phyloP scores from a whole-genome alignment of 35 echinoderm and acorn worm genomes.

The Amphiura filiformis region DNA sequence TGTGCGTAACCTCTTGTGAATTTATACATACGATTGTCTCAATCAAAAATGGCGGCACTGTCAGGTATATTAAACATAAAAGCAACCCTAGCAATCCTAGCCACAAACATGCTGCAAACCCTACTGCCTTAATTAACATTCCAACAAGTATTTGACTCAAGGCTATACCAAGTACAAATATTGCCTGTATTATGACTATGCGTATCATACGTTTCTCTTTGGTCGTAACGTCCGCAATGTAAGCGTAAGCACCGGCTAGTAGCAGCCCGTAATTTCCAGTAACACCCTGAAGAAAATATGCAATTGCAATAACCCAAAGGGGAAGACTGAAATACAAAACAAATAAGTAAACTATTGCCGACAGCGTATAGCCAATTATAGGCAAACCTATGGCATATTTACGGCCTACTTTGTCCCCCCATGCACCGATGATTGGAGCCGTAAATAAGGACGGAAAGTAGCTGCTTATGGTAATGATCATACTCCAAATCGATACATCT shows the following conservation, averaged over 20 bases:
- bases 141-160: slow-evolving; percentile 41
- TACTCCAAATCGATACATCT: slow-evolving; percentile 9
- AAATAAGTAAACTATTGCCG: not conserved
- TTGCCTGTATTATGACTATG: slow-evolving; percentile 25
- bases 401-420: slow-evolving; percentile 44
- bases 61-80: not conserved
- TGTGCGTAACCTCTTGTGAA: too few species aligned
- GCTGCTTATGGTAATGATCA: not conserved
- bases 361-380: not conserved
- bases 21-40: not conserved
- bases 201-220: slow-evolving; percentile 53
- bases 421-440: slow-evolving; percentile 10
- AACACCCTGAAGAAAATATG: not conserved
- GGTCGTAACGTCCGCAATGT: slow-evolving; percentile 51
- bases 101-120: slow-evolving; percentile 10
- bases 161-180: slow-evolving; percentile 34
- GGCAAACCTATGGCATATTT: slow-evolving; percentile 16
- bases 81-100: not conserved
- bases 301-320: slow-evolving; percentile 21
- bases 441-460: slow-evolving; percentile 7
- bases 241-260: slow-evolving; percentile 14
- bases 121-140: slow-evolving; percentile 9
- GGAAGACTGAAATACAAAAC: slow-evolving; percentile 32
- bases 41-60: slow-evolving; percentile 9
- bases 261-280: slow-evolving; percentile 30